Base-by-base conservation (phyloP, 2,113 vertebrate genomes). In the Rutilus rutilus region DNA sequence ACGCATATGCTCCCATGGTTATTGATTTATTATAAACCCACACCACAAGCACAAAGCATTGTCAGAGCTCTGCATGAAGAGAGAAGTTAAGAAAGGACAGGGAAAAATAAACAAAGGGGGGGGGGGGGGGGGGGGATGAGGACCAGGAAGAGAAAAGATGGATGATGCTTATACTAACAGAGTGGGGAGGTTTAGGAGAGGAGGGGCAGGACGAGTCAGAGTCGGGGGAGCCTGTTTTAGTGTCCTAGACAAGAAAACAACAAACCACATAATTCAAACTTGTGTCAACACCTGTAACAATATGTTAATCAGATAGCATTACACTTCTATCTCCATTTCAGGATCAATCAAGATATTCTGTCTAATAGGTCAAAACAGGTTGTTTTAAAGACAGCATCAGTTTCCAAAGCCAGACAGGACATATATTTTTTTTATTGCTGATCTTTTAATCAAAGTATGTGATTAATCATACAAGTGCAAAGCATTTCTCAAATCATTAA, bases 151-250 rank as follows among this genome's bases (percentile, higher is more conserved):
- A 60, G 65, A 57, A 83, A 14, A 47, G 36, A 21, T 14, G n/a
- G n/a, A 75, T 71, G 19, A 50, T 54, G 17, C 50, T 85, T 59
- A 94, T 96, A 99, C 98, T 97, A 93, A 99, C 97, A 90, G 96
- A 96, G 92, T 93, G 87, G 84, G 97, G 96, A 91, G 95, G 94
- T 94, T 96, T 97, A 92, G 97, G 96, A 92, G 97, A 98, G 27
- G 96, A 96, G 90, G 96, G 95, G 92, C 95, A 94, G 83, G 93
- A 93, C 2, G 94, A 95, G 60, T 97, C 97, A 69, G 96, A 96
- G 92, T 98, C 97, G 79, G 96, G 93, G 90, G 95, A 94, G 90
- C 90, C 88, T 80, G 92, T 90, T 93, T 96, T 97, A 87, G 95
- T 92, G 3, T 99, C 98, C 88, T 96, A 91, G 87, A 93, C 88